These are phyloP conservation scores for Xanthia togata DNA, from an alignment of 2,888 invertebrate genomes.

Conservation along the genomic window DNA sequence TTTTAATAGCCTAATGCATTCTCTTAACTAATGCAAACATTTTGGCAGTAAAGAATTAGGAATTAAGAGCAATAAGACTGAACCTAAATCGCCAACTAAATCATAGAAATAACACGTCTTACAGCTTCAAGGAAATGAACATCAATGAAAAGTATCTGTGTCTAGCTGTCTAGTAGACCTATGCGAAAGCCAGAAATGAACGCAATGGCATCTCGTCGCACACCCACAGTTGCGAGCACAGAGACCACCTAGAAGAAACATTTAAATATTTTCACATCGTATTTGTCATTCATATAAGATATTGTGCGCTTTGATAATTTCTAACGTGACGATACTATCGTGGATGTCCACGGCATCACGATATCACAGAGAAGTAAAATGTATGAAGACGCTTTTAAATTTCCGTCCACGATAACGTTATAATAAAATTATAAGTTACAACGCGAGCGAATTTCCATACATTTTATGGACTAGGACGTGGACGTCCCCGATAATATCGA, in stretches of 20 bases:
- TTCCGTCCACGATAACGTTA: too few relatives aligned
- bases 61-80: too few relatives aligned
- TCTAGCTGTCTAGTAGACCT: background rate
- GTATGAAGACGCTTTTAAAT: too few relatives aligned
- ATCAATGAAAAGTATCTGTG: constrained; percentile 2
- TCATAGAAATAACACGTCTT: background rate
- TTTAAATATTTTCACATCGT: background rate
- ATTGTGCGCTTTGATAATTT: background rate
- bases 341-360: background rate
- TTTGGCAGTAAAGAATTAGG: too few relatives aligned
- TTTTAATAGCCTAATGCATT: background rate
- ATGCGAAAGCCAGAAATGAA: constrained; percentile 2
- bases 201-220: constrained; percentile 9
- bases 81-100: too few relatives aligned
- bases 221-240: background rate
- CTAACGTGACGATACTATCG: background rate
- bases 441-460: background rate
- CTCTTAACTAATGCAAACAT: too few relatives aligned
- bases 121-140: constrained; percentile 7
- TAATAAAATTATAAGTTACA: too few relatives aligned
- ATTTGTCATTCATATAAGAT: constrained; percentile 4
- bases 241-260: constrained; percentile 22
- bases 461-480: background rate
- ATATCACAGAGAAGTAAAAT: background rate
- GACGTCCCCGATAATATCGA: background rate